Base-by-base conservation (phyloP, 1,140 invertebrate genomes). In the Neodiprion virginianus region DNA sequence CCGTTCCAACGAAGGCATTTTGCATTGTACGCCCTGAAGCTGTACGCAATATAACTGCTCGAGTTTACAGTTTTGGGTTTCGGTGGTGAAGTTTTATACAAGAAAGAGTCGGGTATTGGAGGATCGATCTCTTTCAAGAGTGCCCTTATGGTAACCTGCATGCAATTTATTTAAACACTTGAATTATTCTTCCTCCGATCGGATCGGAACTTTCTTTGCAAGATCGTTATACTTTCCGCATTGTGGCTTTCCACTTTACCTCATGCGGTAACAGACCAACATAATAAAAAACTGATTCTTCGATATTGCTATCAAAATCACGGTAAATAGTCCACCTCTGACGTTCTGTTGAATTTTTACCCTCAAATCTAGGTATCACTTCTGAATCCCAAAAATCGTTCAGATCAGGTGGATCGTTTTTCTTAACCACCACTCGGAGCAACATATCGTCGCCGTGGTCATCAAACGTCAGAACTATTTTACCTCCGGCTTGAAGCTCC, bases 361-460 rank as follows among this genome's bases (percentile, higher is more conserved):
- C 67, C 12, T 47, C 21, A 23, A 23, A 69, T 69, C 11, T 69
- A 11, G 67, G 67, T 14, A 69, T 14, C 21, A 47, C 40, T 47
- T 69, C 67, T 23, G 67, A 69, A 14, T 69, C 67, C 17, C 17
- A 69, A 23, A 69, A 69, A 23, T 69, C 67, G 23, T 69, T 69
- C 11, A 69, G 17, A 21, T 23, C 23, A 17, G 67, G 67, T 69
- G 23, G 10, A 17, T 14, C 17, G 5, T 21, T 23, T 69, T 69
- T 23, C 40, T 21, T 69, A 21, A 69, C 11, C 12, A 69, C 40
- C 10, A 69, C 67, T 11, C 67, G 67, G 11, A 69, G 67, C 40
- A 69, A 11, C 14, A 69, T 21, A 47, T 69, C 67, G 21, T 69
- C 67, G 11, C 40, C 40, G 5, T 69, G 7, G 8, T 69, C 12